Conservation (phyloP, 2,797 vertebrate species). For the Microcaecilia unicolor region DNA sequence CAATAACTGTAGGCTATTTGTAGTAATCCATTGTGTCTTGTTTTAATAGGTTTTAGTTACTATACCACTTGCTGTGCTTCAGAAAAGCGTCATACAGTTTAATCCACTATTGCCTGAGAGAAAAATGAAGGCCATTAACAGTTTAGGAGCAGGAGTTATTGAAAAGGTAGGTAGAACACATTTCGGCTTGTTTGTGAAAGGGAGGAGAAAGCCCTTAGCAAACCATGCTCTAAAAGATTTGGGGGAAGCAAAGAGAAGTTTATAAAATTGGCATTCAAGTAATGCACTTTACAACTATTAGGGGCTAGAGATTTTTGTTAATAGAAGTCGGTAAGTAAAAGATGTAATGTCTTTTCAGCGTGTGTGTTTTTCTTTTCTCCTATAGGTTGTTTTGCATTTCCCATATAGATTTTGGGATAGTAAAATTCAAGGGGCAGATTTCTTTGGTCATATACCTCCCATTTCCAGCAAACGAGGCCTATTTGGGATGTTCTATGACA, state of each 20-base stretch:
- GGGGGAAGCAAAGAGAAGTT: no score
- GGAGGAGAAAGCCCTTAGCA: no score
- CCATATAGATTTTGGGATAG: conserved; percentile 89
- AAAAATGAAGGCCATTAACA: conserved; percentile 93
- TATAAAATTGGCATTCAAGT: no score
- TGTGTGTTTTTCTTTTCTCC: background rate
- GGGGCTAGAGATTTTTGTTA: no score
- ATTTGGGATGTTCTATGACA: conserved; percentile 92
- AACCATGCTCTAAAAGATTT: no score
- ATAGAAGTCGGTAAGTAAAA: background rate
- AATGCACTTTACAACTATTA: no score
- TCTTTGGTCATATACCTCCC: conserved; percentile 85
- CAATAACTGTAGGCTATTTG: no score
- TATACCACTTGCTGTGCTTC: conserved; percentile 80
- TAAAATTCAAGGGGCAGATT: conserved; percentile 92
- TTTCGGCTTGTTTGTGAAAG: background rate
- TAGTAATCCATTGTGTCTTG: background rate
- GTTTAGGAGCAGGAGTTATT: conserved; percentile 86
- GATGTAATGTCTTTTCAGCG: background rate
- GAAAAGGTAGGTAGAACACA: conserved; percentile 70
- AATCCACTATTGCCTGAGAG: conserved; percentile 79
- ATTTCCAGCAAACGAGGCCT: conserved; percentile 78
- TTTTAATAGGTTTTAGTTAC: conserved; percentile 79
- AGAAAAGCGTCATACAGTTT: conserved; percentile 81
- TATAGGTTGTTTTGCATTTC: conserved; percentile 86